Evolutionary conservation across 2,797 vertebrate species (phyloP).

Genomic region (Eulemur rubriventer): DNA sequence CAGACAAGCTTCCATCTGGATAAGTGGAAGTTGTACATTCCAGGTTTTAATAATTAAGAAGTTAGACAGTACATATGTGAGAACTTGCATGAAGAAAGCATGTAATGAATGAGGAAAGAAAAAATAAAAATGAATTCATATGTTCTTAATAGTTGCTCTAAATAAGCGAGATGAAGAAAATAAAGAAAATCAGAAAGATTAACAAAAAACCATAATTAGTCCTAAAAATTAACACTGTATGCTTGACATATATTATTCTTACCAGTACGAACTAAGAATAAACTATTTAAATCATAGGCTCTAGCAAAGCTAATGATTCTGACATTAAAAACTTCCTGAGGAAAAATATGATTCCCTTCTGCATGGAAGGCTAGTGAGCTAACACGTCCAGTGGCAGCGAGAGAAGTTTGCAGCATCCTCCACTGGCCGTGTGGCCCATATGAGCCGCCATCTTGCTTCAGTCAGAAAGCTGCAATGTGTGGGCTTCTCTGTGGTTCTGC

Average conservation of each 20-base stretch:
- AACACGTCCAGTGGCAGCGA: background rate
- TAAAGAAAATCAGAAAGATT: background rate
- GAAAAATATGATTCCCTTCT: background rate
- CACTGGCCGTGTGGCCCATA: fast-evolving
- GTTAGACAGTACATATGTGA: background rate
- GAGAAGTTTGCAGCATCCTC: too few species aligned
- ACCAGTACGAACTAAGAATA: background rate
- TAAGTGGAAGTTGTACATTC: background rate
- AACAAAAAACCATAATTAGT: background rate
- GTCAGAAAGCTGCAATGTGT: fast-evolving
- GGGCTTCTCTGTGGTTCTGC: background rate
- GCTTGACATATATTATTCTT: background rate
- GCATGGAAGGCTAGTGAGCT: background rate
- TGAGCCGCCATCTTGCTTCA: fast-evolving
- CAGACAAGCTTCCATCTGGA: background rate
- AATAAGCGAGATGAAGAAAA: background rate
- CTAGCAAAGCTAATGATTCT: background rate
- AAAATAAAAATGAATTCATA: background rate
- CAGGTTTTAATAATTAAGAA: background rate
- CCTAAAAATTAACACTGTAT: background rate
- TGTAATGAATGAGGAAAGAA: background rate
- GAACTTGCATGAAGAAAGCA: background rate
- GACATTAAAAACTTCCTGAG: background rate
- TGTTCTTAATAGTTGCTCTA: background rate
- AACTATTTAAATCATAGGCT: background rate